A percentile compares a stretch with the other conserved stretches of the same genome.
These are phyloP conservation scores for Sylvietta virens DNA, from an alignment of 2,113 vertebrate species.

Conservation along the genomic window DNA sequence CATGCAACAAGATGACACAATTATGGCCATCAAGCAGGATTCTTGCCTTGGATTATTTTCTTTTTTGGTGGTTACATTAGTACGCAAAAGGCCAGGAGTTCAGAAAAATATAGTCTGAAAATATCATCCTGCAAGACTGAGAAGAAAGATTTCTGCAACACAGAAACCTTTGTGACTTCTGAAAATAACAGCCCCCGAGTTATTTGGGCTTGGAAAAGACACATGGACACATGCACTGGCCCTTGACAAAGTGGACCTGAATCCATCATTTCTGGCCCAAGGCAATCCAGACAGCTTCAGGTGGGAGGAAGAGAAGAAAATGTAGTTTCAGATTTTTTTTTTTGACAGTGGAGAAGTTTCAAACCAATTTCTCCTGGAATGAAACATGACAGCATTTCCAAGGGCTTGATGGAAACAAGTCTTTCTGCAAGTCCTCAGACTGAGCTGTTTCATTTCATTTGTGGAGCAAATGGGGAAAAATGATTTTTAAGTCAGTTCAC, in stretches of 20 bases:
- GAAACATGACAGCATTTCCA: conserved; percentile 37
- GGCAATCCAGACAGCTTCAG: background rate
- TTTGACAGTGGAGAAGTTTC: background rate
- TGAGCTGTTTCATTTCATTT: conserved; percentile 17
- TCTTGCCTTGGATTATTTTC: background rate
- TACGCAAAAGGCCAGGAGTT: background rate
- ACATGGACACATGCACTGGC: background rate
- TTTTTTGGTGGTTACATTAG: background rate
- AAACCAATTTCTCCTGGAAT: conserved; percentile 25
- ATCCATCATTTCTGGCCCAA: background rate
- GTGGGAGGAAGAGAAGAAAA: background rate
- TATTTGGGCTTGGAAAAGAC: fast-evolving
- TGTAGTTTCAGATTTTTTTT: background rate
- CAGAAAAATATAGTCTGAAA: background rate
- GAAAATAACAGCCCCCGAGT: background rate
- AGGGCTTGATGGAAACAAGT: conserved; percentile 38
- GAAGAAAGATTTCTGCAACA: background rate
- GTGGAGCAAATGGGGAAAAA: conserved; percentile 21
- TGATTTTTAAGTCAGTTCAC: background rate
- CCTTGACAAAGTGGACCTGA: background rate
- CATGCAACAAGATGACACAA: background rate
- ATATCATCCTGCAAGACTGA: background rate
- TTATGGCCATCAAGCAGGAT: background rate
- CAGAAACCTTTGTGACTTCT: background rate
- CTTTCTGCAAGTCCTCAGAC: conserved; percentile 1